Evolutionary conservation across 37 sponge, comb jelly and placozoan species (phyloP), one percentile per base, ranked within the genome.

Genomic region (Haliclona indistincta): DNA sequence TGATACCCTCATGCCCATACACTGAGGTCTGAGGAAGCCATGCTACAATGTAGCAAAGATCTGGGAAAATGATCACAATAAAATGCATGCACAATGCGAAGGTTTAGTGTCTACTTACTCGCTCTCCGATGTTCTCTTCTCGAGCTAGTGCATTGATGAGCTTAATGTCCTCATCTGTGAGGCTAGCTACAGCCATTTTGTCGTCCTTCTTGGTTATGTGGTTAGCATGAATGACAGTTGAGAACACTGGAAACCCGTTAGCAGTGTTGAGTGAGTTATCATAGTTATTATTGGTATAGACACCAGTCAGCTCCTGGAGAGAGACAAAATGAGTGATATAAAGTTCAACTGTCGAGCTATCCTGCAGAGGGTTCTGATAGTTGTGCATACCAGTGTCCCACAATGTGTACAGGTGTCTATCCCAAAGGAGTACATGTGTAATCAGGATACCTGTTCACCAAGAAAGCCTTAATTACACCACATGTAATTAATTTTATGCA

Each of bases 221-320:
- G 84, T 98, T 98, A 28, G 99, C 99, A 51, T 93, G 83, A 51
- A 98, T 98, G 49, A 98, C 92, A 26, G 99, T 98, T 4, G 94
- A 92, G 84, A 98, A 98, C 40, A 98, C 95, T 3, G 99, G 99
- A 54, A 98, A 98, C 22, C 99, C 99, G 64, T 95, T 98, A 34
- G 94, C 93, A n/a, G 91, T 98, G 79, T 98, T 95, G 43, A 98
- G 81, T 32, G 99, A 90, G 7, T 94, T 94, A 70, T 95, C 96
- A 79, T 96, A 98, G 70, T 88, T 96, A 71, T 95, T 95, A 71
- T 95, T 95, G 11, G 84, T 79, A 73, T 95, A 98, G 4, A 98
- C 78, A 1, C 99, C 99, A 54, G 99, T 95, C 67, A 98, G 61
- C 35, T 98, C 99, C 95, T 94, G 56, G 8, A 41, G 20, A 54